A percentile compares a stretch with the other conserved stretches of the same genome.
phyloP scores from a whole-genome alignment of 2,797 vertebrate species.

The Pseudopleuronectes americanus region DNA sequence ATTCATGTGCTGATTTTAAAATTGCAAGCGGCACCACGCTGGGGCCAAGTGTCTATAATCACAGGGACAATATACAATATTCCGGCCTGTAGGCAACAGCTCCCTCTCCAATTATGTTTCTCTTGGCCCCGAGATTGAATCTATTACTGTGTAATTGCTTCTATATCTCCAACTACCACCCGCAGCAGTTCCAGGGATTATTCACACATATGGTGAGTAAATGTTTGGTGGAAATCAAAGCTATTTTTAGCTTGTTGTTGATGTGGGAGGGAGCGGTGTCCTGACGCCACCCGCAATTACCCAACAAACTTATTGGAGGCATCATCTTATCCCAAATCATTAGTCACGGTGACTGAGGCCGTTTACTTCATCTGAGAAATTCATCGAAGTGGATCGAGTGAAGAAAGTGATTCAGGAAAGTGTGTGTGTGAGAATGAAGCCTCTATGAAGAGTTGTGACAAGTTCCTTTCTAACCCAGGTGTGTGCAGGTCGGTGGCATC shows the following conservation, averaged over 20 bases:
- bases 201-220: conserved; percentile 74
- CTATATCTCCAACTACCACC: conserved; percentile 76
- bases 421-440: neutral
- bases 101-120: conserved; percentile 76
- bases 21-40: conserved; percentile 58
- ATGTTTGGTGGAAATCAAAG: conserved; percentile 63
- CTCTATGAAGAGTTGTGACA: too few species aligned
- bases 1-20: conserved; percentile 68
- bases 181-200: conserved; percentile 67
- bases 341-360: conserved; percentile 17
- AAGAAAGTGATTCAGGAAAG: too few species aligned
- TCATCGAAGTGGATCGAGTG: conserved; percentile 10
- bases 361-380: neutral
- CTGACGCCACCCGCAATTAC: conserved; percentile 14
- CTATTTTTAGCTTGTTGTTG: conserved; percentile 68
- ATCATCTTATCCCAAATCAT: conserved; percentile 21
- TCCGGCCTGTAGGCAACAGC: conserved; percentile 64
- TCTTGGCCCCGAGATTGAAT: conserved; percentile 78
- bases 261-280: conserved; percentile 47
- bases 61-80: conserved; percentile 67
- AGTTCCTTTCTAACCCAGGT: too few species aligned
- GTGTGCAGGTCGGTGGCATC: neutral
- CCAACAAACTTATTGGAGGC: conserved; percentile 28
- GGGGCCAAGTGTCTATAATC: conserved; percentile 71
- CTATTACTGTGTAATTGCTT: conserved; percentile 81